Conservation (phyloP, 2,888 invertebrate genomes). For the Tigriopus californicus region DNA sequence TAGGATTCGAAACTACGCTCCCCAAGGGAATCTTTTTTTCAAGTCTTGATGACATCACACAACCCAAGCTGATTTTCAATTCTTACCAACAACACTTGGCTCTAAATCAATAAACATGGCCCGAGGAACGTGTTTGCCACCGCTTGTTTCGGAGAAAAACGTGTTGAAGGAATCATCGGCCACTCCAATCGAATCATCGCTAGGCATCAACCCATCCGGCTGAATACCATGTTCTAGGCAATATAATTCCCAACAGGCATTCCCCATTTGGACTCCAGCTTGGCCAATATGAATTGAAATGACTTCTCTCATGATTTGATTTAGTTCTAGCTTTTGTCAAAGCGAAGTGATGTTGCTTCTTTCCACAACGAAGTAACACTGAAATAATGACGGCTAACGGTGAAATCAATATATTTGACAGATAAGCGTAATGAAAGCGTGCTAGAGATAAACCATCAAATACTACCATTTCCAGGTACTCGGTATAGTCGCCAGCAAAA, state of each 20-base stretch:
- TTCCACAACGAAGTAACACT: too few relatives aligned
- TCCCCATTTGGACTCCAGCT: conserved; percentile 22
- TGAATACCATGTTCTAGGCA: conserved; percentile 21
- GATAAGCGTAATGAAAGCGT: too few relatives aligned
- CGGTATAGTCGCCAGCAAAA: too few relatives aligned
- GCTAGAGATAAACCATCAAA: too few relatives aligned
- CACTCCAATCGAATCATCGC: conserved; percentile 25
- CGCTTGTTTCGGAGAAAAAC: conserved; percentile 13
- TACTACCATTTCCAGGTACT: too few relatives aligned
- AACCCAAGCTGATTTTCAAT: too few relatives aligned
- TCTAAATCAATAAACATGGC: conserved; percentile 9
- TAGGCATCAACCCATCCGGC: conserved; percentile 30
- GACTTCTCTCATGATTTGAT: conserved; percentile 21
- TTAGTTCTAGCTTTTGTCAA: background rate
- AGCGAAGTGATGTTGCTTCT: background rate
- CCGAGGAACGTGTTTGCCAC: conserved; percentile 15
- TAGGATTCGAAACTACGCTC: too few relatives aligned
- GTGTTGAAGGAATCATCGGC: conserved; percentile 16
- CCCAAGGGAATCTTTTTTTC: too few relatives aligned
- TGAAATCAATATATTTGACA: too few relatives aligned
- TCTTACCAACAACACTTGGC: conserved; percentile 11
- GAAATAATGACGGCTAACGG: too few relatives aligned
- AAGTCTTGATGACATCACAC: too few relatives aligned
- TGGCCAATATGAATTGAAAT: conserved; percentile 25
- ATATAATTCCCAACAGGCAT: conserved; percentile 22